phyloP scores from a whole-genome alignment of 1,140 invertebrate genomes.

The Sinella curviseta region DNA sequence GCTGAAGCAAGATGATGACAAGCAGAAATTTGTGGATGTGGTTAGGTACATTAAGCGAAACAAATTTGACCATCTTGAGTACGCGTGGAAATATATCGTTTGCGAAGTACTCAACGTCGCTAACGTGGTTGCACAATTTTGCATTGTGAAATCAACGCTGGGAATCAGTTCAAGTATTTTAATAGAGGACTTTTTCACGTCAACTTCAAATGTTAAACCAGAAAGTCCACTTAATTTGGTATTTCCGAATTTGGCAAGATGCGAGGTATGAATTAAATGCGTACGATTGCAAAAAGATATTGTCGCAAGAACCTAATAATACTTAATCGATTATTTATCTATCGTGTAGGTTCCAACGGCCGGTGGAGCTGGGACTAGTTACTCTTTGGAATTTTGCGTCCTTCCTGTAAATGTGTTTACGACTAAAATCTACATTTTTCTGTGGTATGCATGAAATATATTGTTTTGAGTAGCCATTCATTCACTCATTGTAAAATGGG shows the following conservation, averaged over 20 bases:
- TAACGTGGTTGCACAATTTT: conserved; percentile 71
- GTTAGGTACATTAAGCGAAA: neutral
- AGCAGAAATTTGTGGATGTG: neutral
- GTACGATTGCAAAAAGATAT: too few species aligned
- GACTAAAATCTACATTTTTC: conserved; percentile 75
- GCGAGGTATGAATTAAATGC: conserved; percentile 52
- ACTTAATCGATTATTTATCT: neutral
- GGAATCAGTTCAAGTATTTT: conserved; percentile 82
- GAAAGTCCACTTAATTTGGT: conserved; percentile 58
- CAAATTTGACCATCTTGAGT: conserved; percentile 16
- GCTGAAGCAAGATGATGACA: conserved; percentile 12
- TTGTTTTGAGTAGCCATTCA: neutral
- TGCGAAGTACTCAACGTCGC: conserved; percentile 67
- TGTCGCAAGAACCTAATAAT: conserved; percentile 10
- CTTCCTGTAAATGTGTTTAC: conserved; percentile 75
- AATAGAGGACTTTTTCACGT: conserved; percentile 73
- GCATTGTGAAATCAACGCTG: conserved; percentile 77
- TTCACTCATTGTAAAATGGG: conserved; percentile 49
- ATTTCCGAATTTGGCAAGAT: conserved; percentile 43
- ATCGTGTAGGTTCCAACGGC: neutral
- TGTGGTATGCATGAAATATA: conserved; percentile 61
- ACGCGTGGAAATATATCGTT: conserved; percentile 78
- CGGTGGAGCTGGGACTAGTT: too few species aligned
- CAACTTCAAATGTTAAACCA: conserved; percentile 78
- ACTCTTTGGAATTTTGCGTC: conserved; percentile 68